These are phyloP conservation scores for Brachycybe producta DNA, from an alignment of 2,888 invertebrate genomes.

Conservation along the genomic window DNA sequence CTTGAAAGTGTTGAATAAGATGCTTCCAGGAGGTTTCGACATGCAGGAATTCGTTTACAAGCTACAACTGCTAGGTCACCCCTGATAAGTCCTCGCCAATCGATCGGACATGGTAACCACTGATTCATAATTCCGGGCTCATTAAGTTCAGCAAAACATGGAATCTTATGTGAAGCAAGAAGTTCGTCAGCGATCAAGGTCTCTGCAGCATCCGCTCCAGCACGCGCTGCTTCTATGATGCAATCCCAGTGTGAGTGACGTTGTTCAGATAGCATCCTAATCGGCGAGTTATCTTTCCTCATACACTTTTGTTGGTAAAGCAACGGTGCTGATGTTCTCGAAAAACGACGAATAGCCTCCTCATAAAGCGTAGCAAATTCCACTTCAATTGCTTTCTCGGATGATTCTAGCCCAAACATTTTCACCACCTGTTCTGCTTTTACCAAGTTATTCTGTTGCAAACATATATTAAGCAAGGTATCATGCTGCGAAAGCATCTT, in stretches of 20 bases:
- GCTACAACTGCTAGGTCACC: slow-evolving; percentile 8
- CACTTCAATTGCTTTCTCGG: slow-evolving; percentile 5
- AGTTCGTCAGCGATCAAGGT: slow-evolving; percentile 9
- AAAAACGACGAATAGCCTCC: not conserved
- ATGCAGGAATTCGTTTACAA: not conserved
- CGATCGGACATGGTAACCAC: slow-evolving; percentile 6
- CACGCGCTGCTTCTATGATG: slow-evolving; percentile 4
- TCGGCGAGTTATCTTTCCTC: not conserved
- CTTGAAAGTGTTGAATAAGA: not conserved
- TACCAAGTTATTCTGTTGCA: not conserved
- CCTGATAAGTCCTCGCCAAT: slow-evolving; percentile 11
- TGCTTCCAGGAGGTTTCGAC: slow-evolving; percentile 3
- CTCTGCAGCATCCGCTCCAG: slow-evolving; percentile 2
- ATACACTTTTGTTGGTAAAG: not conserved
- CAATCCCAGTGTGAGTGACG: slow-evolving; percentile 8
- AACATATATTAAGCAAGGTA: slow-evolving; percentile 7
- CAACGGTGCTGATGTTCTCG: not conserved
- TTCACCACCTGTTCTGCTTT: slow-evolving; percentile 12
- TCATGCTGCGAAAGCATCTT: slow-evolving; percentile 11
- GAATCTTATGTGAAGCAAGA: slow-evolving; percentile 7
- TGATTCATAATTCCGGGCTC: not conserved
- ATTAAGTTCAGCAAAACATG: not conserved
- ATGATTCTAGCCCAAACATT: slow-evolving; percentile 6
- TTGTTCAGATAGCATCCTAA: not conserved
- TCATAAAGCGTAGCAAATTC: slow-evolving; percentile 8